Evolutionary conservation across 35 echinoderm and acorn worm genomes (phyloP).

Genomic region (Eucidaris tribuloides): DNA sequence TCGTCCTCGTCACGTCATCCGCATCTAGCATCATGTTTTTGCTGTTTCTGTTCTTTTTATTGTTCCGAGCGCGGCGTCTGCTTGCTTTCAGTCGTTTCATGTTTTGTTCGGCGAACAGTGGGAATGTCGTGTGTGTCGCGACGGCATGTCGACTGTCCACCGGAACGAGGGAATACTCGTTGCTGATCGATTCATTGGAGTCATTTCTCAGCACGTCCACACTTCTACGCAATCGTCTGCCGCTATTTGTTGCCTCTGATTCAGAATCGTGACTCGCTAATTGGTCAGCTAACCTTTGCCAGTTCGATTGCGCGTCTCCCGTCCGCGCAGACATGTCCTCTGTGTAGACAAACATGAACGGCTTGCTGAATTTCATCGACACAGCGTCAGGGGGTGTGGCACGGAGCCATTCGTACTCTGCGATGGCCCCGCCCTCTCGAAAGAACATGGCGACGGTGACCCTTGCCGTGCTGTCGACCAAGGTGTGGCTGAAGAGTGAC

Average conservation of each 20-base stretch:
- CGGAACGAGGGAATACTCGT: constrained; percentile 16
- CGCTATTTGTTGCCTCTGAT: background rate
- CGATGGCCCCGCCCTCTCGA: background rate
- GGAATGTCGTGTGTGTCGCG: constrained; percentile 45
- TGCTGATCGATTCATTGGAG: constrained; percentile 18
- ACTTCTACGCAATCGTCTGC: background rate
- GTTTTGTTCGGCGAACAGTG: constrained; percentile 45
- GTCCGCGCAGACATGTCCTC: background rate
- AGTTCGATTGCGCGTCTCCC: constrained; percentile 17
- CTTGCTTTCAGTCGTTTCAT: constrained; percentile 26
- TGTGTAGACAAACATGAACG: constrained; percentile 46
- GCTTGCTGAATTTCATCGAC: constrained; percentile 5
- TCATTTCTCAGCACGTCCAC: background rate
- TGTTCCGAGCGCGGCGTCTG: constrained; percentile 20
- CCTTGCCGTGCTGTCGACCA: background rate
- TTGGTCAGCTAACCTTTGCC: constrained; percentile 19
- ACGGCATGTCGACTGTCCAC: background rate
- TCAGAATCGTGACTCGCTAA: background rate
- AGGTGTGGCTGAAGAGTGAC: background rate
- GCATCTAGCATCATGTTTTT: background rate
- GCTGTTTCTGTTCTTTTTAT: constrained; percentile 19
- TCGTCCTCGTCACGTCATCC: background rate
- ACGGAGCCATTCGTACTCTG: background rate
- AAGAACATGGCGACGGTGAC: background rate
- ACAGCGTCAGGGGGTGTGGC: background rate